Conservation (phyloP, 2,888 invertebrate genomes). For the Eurytoma californica region DNA sequence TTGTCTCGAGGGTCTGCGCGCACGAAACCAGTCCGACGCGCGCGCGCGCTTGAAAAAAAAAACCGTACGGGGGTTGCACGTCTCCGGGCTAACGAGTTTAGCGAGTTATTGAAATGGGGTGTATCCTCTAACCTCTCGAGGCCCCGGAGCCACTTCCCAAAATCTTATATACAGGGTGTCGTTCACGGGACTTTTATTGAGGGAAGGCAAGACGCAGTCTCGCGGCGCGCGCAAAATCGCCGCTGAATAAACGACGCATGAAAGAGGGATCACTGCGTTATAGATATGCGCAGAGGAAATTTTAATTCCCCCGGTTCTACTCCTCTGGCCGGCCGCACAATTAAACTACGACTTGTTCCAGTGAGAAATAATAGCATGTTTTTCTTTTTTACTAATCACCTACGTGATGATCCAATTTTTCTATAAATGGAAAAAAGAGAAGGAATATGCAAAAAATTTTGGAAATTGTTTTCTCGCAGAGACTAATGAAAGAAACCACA, state of each 20-base stretch:
- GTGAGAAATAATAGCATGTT: too few species aligned
- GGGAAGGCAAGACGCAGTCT: slow-evolving; percentile 16
- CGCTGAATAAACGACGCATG: slow-evolving; percentile 48
- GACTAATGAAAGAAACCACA: too few species aligned
- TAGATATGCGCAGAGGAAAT: slow-evolving; percentile 38
- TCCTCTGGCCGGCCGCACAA: slow-evolving; percentile 22
- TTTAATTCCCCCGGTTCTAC: slow-evolving; percentile 31
- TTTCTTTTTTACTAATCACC: background rate
- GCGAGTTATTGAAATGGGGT: slow-evolving; percentile 67
- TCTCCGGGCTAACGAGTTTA: slow-evolving; percentile 64
- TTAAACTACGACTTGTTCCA: slow-evolving; percentile 53
- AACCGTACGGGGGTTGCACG: slow-evolving; percentile 24
- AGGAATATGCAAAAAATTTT: too few species aligned
- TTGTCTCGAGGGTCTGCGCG: background rate
- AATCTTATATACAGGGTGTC: slow-evolving; percentile 64
- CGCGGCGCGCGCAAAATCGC: slow-evolving; percentile 56
- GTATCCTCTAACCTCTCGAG: slow-evolving; percentile 62
- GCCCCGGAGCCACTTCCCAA: slow-evolving; percentile 59
- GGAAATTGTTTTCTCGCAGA: too few species aligned
- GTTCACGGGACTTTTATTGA: slow-evolving; percentile 55
- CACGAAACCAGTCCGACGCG: slow-evolving; percentile 1
- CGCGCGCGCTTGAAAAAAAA: background rate
- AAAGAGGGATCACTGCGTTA: slow-evolving; percentile 39
- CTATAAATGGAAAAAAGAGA: too few species aligned
- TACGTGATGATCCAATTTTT: too few species aligned